Percentiles rank a stretch among this genome's conserved stretches.
phyloP scores from a whole-genome alignment of 2,888 invertebrate species.

The Cephus rjabovi region DNA sequence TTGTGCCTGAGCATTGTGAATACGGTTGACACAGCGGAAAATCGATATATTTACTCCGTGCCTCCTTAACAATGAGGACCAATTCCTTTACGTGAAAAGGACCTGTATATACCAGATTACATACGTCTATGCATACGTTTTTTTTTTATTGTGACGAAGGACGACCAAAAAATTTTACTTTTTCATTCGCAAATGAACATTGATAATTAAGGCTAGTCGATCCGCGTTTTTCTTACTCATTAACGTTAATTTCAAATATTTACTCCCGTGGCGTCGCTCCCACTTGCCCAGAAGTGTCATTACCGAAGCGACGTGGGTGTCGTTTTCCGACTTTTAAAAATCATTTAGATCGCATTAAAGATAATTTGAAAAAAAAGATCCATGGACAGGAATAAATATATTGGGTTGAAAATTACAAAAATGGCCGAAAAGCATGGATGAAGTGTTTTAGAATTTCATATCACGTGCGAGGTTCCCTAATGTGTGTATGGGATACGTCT shows the following conservation, averaged over 20 bases:
- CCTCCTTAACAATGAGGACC: neutral
- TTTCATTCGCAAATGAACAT: neutral
- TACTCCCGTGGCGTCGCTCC: neutral
- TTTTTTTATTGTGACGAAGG: neutral
- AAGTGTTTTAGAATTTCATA: neutral
- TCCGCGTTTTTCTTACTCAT: neutral
- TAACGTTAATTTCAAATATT: neutral
- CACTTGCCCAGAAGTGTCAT: neutral
- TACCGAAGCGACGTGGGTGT: neutral
- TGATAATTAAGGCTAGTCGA: neutral
- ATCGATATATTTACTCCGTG: neutral
- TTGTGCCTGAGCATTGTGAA: neutral
- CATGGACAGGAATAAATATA: too few species aligned
- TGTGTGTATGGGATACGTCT: neutral
- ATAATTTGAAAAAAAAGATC: neutral
- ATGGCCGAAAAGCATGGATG: neutral
- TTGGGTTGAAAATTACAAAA: neutral
- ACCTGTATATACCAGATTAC: neutral
- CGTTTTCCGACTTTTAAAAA: neutral
- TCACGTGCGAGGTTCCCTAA: neutral
- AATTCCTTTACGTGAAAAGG: neutral
- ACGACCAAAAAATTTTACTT: neutral
- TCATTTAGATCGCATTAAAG: neutral
- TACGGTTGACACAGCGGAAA: neutral
- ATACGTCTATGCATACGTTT: neutral